These are phyloP conservation scores for Polydrusus tereticollis DNA, from an alignment of 2,888 invertebrate species.

Conservation along the genomic window DNA sequence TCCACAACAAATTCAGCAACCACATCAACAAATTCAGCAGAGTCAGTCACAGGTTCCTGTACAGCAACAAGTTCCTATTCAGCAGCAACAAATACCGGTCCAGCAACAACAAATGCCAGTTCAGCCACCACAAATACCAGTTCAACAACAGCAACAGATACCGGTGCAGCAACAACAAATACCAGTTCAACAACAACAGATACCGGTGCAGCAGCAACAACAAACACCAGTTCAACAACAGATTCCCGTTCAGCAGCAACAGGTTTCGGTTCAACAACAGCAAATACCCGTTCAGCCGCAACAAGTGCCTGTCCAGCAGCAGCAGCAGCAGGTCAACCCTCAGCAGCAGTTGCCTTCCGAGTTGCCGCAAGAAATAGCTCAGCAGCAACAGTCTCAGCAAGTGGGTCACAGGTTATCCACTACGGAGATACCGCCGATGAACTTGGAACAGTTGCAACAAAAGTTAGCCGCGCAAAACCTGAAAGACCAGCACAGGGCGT, in stretches of 20 bases:
- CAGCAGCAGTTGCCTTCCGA: slow-evolving; percentile 43
- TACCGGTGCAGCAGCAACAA: slow-evolving; percentile 52
- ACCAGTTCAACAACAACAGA: slow-evolving; percentile 51
- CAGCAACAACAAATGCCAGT: slow-evolving; percentile 51
- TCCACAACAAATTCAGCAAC: slow-evolving; percentile 59
- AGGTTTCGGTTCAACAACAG: slow-evolving; percentile 64
- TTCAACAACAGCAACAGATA: slow-evolving; percentile 65
- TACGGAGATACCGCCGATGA: slow-evolving; percentile 60
- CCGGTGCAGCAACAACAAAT: slow-evolving; percentile 48
- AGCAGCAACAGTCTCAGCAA: slow-evolving; percentile 54
- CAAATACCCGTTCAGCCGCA: slow-evolving; percentile 62
- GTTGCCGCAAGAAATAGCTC: slow-evolving; percentile 49
- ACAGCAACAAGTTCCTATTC: background rate
- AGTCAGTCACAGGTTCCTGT: background rate
- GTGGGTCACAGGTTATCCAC: slow-evolving; percentile 51
- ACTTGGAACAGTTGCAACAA: slow-evolving; percentile 63
- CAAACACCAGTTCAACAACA: slow-evolving; percentile 51
- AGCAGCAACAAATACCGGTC: slow-evolving; percentile 52
- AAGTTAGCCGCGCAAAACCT: slow-evolving; percentile 62
- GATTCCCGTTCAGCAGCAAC: slow-evolving; percentile 54
- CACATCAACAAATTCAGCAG: slow-evolving; percentile 17
- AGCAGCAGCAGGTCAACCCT: slow-evolving; percentile 31
- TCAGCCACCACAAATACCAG: slow-evolving; percentile 58
- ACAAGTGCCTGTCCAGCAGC: slow-evolving; percentile 16
- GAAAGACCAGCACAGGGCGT: slow-evolving; percentile 53